Percentiles rank a stretch among this genome's conserved stretches.
Conservation (phyloP, 2,113 vertebrate genomes). For the Pterocles gutturalis region DNA sequence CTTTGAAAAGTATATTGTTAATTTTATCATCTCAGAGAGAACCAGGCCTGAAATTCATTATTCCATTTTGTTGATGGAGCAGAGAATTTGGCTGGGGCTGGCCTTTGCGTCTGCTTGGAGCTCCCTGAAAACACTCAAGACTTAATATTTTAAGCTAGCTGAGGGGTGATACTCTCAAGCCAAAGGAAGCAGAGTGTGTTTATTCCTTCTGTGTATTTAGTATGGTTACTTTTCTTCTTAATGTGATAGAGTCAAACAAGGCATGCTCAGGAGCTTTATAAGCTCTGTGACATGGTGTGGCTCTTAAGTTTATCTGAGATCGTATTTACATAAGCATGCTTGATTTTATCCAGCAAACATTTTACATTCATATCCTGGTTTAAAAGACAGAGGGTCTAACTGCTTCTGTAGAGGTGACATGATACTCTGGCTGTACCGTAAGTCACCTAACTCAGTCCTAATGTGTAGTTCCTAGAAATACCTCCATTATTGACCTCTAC, state of each 20-base stretch:
- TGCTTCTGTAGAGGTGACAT: neutral
- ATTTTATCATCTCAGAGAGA: constrained; percentile 72
- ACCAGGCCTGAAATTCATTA: constrained; percentile 62
- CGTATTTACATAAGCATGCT: neutral
- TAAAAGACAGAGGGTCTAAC: neutral
- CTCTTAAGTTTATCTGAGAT: neutral
- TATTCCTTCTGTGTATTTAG: neutral
- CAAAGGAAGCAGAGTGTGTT: neutral
- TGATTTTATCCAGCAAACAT: neutral
- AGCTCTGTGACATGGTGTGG: neutral
- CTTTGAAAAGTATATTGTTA: constrained; percentile 27
- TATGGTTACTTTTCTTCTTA: neutral
- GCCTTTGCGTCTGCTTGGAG: neutral
- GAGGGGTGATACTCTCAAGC: neutral
- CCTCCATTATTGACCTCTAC: neutral
- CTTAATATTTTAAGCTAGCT: neutral
- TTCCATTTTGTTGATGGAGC: constrained; percentile 43
- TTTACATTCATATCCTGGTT: neutral
- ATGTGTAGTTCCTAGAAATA: neutral
- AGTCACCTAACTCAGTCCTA: neutral
- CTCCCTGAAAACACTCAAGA: neutral
- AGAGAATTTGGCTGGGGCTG: neutral
- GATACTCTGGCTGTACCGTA: neutral
- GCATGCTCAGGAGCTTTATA: neutral
- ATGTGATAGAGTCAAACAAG: neutral